Percentiles rank a stretch among this genome's conserved stretches.
phyloP scores from a whole-genome alignment of 2,888 invertebrate genomes.

The Agrochola lychnidis region DNA sequence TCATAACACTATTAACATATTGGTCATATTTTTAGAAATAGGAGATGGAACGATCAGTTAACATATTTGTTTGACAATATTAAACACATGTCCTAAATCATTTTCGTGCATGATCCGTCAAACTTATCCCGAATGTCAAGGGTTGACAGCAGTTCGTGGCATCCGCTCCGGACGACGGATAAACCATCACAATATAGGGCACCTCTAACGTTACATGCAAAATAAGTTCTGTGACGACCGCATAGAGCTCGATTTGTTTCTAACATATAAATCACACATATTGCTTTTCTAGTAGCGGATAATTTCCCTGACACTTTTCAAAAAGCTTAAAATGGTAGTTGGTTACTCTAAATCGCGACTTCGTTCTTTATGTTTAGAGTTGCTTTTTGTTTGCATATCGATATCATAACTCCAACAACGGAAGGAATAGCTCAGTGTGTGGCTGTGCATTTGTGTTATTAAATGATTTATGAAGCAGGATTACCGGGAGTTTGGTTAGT shows the following conservation, averaged over 20 bases:
- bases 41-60: constrained; percentile 56
- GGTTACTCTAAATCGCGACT: constrained; percentile 60
- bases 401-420: constrained; percentile 80
- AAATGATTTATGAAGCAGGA: constrained; percentile 90
- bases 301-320: constrained; percentile 72
- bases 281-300: constrained; percentile 74
- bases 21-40: constrained; percentile 54
- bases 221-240: constrained; percentile 65
- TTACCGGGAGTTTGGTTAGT: constrained; percentile 77
- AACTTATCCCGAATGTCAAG: constrained; percentile 87
- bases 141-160: constrained; percentile 88
- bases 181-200: constrained; percentile 76
- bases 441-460: constrained; percentile 90
- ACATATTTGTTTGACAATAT: constrained; percentile 68
- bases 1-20: constrained; percentile 65
- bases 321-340: constrained; percentile 72
- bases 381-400: constrained; percentile 61
- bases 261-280: constrained; percentile 70
- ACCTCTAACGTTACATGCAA: constrained; percentile 61
- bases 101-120: constrained; percentile 86
- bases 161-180: constrained; percentile 84
- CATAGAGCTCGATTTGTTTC: constrained; percentile 71
- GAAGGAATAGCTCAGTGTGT: constrained; percentile 90
- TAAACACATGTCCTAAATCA: constrained; percentile 80
- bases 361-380: constrained; percentile 61